Evolutionary conservation across 2,113 vertebrate genomes (phyloP).

Genomic region (Elephas maximus): DNA sequence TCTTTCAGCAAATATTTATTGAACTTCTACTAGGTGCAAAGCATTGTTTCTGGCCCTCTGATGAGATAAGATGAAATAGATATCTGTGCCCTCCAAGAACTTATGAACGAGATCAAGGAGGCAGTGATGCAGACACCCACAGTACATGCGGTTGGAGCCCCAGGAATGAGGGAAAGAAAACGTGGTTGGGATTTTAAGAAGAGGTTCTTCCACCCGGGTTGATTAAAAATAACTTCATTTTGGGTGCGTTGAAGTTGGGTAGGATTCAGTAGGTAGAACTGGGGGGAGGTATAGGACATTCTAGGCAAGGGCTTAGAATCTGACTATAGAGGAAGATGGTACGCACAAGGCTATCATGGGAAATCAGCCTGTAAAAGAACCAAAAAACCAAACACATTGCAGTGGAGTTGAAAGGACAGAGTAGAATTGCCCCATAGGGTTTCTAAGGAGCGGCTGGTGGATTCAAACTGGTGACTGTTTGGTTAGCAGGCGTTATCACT

Average conservation of each 20-base stretch:
- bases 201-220: not conserved
- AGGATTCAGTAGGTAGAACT: constrained; percentile 25
- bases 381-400: too few species aligned
- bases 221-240: constrained; percentile 46
- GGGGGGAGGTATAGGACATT: not conserved
- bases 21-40: not conserved
- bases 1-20: constrained; percentile 44
- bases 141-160: not conserved
- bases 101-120: constrained; percentile 16
- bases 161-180: not conserved
- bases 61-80: constrained; percentile 34
- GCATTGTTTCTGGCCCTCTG: not conserved
- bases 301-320: not conserved
- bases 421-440: too few species aligned
- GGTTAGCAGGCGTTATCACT: too few species aligned
- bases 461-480: too few species aligned
- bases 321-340: not conserved
- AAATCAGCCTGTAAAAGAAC: constrained; percentile 37
- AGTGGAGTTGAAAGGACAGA: too few species aligned
- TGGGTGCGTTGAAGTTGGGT: constrained; percentile 2
- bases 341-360: not conserved
- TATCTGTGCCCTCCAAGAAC: not conserved
- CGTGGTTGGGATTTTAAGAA: not conserved
- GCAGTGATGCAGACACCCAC: not conserved
- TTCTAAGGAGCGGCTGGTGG: too few species aligned